Evolutionary conservation across 2,888 invertebrate genomes (phyloP), one percentile per base, ranked within the genome.

Genomic region (Acanthosepion esculentum): DNA sequence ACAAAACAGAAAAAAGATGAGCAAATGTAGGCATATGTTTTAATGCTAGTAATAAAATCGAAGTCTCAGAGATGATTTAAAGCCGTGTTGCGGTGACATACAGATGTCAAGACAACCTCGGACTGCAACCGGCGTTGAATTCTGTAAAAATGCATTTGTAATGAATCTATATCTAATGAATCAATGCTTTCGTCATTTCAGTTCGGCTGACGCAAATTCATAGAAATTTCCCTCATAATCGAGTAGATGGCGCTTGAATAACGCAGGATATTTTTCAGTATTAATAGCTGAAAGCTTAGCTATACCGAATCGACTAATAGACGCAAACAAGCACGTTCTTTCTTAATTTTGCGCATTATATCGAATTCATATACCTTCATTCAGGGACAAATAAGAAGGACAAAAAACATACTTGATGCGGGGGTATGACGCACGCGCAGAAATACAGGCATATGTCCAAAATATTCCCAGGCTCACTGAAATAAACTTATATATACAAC

Each of bases 91-190:
- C 33, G n/a, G 78, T 78, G 78, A 78, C 78, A 78, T 78, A 12
- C 3, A 78, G 12, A 78, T 78, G 78, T 78, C 78, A 78, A 78
- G 78, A 12, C 78, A 78, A 78, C 78, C 78, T 78, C 33, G n/a
- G 78, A n/a, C 18, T 78, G 78, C n/a, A 78, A 78, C 10, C 78
- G 15, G 78, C n/a, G 18, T n/a, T 6, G 78, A 78, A 78, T 78
- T 78, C 78, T n/a, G 78, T n/a, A 78, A 78, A 78, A 78, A 78
- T 15, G 78, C n/a, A 78, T 78, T n/a, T 33, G n/a, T 78, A 78
- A n/a, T 78, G 78, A 78, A 78, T 78, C 78, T 78, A 78, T 78
- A n/a, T 78, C 78, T 78, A 78, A 78, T 78, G n/a, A 33, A 78
- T 78, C 78, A 78, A 78, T 78, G 78, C 33, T 78, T 78, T 78